Conservation (phyloP, 2,797 vertebrate genomes). For the Aldrovandia affinis region DNA sequence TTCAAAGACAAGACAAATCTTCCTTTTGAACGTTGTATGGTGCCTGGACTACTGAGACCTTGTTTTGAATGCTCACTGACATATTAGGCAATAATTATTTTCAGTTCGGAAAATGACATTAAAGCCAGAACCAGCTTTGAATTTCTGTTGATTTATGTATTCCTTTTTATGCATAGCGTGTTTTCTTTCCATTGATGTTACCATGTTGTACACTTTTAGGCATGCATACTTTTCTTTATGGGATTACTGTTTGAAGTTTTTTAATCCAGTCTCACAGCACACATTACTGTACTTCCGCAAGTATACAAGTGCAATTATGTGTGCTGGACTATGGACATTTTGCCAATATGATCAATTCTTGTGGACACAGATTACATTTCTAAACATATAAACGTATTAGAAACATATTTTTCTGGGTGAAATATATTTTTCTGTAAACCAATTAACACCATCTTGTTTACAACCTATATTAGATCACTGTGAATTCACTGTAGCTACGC, state of each 20-base stretch:
- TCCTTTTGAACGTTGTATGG: not conserved
- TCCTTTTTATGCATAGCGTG: not conserved
- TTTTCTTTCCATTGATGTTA: not conserved
- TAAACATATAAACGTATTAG: too few relatives aligned
- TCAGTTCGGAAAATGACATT: not conserved
- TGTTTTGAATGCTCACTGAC: not conserved
- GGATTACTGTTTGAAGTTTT: not conserved
- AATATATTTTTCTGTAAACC: too few relatives aligned
- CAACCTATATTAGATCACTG: too few relatives aligned
- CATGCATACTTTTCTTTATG: not conserved
- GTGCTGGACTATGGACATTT: not conserved
- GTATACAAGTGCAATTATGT: not conserved
- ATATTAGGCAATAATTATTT: constrained; percentile 9
- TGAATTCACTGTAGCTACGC: too few relatives aligned
- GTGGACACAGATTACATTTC: too few relatives aligned
- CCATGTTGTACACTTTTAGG: not conserved
- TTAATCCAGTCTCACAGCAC: not conserved
- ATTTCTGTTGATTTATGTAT: not conserved
- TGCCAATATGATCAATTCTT: too few relatives aligned
- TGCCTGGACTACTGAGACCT: not conserved
- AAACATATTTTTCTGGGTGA: too few relatives aligned
- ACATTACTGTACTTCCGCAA: not conserved
- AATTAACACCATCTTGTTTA: too few relatives aligned
- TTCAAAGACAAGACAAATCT: not conserved
- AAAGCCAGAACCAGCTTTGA: not conserved